phyloP scores from a whole-genome alignment of 2,888 invertebrate genomes.

The Actias luna region DNA sequence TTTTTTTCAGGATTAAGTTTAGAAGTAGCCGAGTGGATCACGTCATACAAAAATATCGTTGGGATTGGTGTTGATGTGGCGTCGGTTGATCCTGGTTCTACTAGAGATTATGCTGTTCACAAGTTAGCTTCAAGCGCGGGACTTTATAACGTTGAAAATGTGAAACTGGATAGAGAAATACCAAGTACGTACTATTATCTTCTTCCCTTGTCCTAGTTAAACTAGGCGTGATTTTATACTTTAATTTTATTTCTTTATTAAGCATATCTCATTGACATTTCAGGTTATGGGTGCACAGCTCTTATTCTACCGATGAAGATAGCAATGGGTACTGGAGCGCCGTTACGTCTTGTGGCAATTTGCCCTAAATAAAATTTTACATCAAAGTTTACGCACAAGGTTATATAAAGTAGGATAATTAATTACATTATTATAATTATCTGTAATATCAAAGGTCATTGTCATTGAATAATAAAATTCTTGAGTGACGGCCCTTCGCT shows the following conservation, averaged over 20 bases:
- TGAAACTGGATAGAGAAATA: constrained; percentile 71
- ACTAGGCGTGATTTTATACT: not conserved
- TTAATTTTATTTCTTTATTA: not conserved
- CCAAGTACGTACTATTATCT: constrained; percentile 54
- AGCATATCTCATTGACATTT: constrained; percentile 24
- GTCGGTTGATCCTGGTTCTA: constrained; percentile 82
- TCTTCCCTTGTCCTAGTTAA: not conserved
- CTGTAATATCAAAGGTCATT: not conserved
- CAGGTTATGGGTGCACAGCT: constrained; percentile 75
- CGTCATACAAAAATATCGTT: constrained; percentile 77
- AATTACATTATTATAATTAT: not conserved
- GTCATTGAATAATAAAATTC: too few relatives aligned
- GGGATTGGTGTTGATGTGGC: constrained; percentile 86
- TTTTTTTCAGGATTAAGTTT: constrained; percentile 73
- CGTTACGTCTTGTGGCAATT: constrained; percentile 81
- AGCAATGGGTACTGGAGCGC: constrained; percentile 83
- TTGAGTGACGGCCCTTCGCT: too few relatives aligned
- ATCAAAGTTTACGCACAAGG: not conserved
- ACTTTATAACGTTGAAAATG: constrained; percentile 83
- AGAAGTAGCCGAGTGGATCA: constrained; percentile 84
- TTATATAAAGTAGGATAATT: not conserved
- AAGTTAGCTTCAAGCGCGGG: constrained; percentile 68
- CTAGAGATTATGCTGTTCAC: constrained; percentile 46
- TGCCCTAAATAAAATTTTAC: constrained; percentile 51
- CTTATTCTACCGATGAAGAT: constrained; percentile 85